Evolutionary conservation across 2,888 invertebrate genomes (phyloP), one percentile per base, ranked within the genome.

Genomic region (Pomacea canaliculata): DNA sequence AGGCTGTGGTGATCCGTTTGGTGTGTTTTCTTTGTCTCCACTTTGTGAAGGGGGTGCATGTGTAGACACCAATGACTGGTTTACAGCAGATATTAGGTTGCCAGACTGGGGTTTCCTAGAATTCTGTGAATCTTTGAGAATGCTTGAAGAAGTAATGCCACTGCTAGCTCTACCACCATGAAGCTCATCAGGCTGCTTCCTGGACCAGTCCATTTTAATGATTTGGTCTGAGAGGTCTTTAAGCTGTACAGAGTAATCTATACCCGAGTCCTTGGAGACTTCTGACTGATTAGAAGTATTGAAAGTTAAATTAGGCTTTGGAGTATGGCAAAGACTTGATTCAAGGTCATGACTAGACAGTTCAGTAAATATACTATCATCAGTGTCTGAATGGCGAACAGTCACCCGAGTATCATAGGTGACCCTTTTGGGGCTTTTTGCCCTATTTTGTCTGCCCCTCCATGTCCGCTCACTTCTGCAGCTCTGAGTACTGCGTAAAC

Each of bases 401-500:
- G 83, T 85, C 77, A 88, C 88, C 27, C 80, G 79, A 46, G 85
- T 83, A 79, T 86, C 84, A 76, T 88, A 88, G 12, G 86, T 87
- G 75, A 88, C 88, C 71, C 85, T 85, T 79, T 86, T 87, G 49
- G 85, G 83, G 78, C 85, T 86, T 76, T 86, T 85, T 23, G 86
- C 84, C 46, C 86, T 78, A 70, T 78, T 77, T n/a, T 75, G 72
- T 12, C 79, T 49, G 59, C 75, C 76, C 51, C 71, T 68, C 46
- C 76, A 73, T 23, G 62, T 76, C 19, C 72, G 27, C 18, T 77
- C 70, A 60, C 80, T 77, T 68, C 74, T 46, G 51, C 62, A 48
- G 67, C 84, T 84, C 65, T 83, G 76, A 66, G 81, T 78, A 56
- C 84, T 83, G 73, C 84, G 83, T 56, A 86, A 78, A 76, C 85